Evolutionary conservation across 2,797 vertebrate genomes (phyloP).

Genomic region (Ambastaia sidthimunki): DNA sequence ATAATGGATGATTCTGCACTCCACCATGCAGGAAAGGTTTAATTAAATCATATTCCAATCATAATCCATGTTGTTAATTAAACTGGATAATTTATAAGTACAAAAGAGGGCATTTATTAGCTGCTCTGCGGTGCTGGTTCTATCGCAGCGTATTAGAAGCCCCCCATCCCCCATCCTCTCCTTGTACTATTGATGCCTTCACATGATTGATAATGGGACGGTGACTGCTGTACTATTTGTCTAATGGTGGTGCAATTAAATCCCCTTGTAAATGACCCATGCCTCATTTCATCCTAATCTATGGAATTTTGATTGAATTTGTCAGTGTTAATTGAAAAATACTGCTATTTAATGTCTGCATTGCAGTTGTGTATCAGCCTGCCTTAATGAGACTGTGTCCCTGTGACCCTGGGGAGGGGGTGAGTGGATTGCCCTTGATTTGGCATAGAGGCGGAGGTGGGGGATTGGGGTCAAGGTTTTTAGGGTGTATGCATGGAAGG

Average conservation of each 20-base stretch:
- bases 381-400: conserved; percentile 89
- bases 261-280: conserved; percentile 98
- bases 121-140: conserved; percentile 68
- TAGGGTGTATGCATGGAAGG: conserved; percentile 47
- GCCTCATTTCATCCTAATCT: conserved; percentile 99
- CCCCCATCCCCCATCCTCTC: conserved; percentile 67
- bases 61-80: conserved; percentile 87
- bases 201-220: conserved; percentile 96
- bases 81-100: conserved; percentile 87
- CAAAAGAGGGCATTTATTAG: conserved; percentile 85
- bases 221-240: conserved; percentile 98
- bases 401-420: conserved; percentile 80
- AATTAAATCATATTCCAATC: conserved; percentile 86
- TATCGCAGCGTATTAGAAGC: conserved; percentile 58
- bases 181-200: conserved; percentile 89
- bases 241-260: conserved; percentile 99
- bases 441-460: conserved; percentile 40
- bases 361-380: conserved; percentile 84
- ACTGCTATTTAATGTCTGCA: conserved; percentile 98
- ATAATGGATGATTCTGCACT: conserved; percentile 75
- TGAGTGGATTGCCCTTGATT: conserved; percentile 61
- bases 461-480: conserved; percentile 55
- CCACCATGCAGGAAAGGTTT: conserved; percentile 80
- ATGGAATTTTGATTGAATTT: conserved; percentile 99
- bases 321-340: conserved; percentile 99